Evolutionary conservation across 2,888 invertebrate species (phyloP).

Genomic region (Pachymerium ferrugineum): DNA sequence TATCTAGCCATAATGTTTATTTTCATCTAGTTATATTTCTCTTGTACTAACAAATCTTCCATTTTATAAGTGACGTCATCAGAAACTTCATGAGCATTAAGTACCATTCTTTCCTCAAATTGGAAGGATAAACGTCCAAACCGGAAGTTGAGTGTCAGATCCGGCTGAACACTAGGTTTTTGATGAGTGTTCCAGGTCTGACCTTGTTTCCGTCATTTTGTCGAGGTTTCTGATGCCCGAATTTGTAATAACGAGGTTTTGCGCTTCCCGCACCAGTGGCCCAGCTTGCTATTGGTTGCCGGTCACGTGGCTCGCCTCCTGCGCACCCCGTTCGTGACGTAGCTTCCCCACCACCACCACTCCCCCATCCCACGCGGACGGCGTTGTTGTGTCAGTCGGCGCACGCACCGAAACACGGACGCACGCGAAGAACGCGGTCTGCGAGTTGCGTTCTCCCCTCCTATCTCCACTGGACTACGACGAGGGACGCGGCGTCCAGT

Average conservation of each 20-base stretch:
- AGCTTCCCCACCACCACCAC: not conserved
- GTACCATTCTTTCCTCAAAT: too few relatives aligned
- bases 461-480: not conserved
- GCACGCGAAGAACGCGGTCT: not conserved
- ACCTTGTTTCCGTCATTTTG: too few relatives aligned
- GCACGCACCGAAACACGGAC: constrained; percentile 17
- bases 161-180: too few relatives aligned
- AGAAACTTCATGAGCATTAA: too few relatives aligned
- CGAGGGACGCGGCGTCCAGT: not conserved
- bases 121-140: too few relatives aligned
- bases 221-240: too few relatives aligned
- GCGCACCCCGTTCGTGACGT: not conserved
- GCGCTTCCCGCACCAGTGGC: not conserved
- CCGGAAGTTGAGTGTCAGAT: too few relatives aligned
- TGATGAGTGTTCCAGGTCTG: too few relatives aligned
- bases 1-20: too few relatives aligned
- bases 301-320: not conserved
- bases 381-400: constrained; percentile 10
- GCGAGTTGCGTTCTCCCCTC: not conserved
- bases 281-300: not conserved
- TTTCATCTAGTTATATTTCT: too few relatives aligned
- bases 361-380: constrained; percentile 7
- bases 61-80: too few relatives aligned
- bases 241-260: not conserved
- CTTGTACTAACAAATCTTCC: too few relatives aligned